Evolutionary conservation across 2,113 vertebrate genomes (phyloP).

Genomic region (Nyctereutes procyonoides): DNA sequence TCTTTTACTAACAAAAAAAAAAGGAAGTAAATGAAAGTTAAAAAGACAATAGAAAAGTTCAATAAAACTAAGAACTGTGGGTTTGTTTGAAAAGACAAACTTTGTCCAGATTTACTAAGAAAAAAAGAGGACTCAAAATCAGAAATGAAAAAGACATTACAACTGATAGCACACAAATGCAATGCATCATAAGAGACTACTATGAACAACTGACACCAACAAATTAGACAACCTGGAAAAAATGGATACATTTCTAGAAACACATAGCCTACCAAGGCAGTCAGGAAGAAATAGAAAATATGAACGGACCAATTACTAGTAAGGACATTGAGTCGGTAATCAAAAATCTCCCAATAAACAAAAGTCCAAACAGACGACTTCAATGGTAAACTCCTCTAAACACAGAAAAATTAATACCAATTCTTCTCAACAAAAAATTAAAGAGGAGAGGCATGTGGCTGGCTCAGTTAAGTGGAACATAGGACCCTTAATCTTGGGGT

Average conservation of each 20-base stretch:
- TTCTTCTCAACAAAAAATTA: background rate
- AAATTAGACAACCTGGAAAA: background rate
- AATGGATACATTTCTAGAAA: background rate
- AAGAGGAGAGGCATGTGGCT: background rate
- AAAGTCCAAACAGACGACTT: background rate
- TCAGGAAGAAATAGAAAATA: background rate
- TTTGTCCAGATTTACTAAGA: background rate
- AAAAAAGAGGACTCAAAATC: background rate
- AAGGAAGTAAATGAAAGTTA: background rate
- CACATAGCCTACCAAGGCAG: background rate
- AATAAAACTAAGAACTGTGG: background rate
- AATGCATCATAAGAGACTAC: background rate
- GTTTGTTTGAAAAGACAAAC: background rate
- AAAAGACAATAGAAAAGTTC: background rate
- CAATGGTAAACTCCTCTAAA: background rate
- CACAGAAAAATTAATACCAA: background rate
- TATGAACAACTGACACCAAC: background rate
- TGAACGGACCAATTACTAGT: background rate
- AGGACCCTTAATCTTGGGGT: background rate
- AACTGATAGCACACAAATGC: background rate
- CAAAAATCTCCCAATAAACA: background rate
- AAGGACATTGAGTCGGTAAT: background rate
- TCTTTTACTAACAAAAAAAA: background rate
- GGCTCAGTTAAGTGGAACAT: background rate
- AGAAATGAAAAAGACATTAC: background rate